phyloP scores from a whole-genome alignment of 1,140 invertebrate species.

The Hermetia illucens region DNA sequence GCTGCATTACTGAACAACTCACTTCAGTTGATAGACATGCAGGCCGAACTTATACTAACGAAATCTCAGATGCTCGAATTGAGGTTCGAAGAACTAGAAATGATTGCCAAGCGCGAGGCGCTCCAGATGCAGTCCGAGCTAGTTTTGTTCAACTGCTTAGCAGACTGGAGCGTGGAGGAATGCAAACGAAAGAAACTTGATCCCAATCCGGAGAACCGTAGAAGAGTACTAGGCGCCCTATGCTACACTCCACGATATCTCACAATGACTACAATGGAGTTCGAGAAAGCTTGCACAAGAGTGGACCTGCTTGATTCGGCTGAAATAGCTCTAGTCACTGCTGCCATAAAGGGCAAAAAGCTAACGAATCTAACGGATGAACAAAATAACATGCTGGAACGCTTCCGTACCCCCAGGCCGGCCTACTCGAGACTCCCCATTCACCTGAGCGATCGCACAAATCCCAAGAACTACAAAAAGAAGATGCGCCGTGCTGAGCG shows the following conservation, averaged over 20 bases:
- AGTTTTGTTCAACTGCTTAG: constrained; percentile 23
- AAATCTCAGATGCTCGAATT: constrained; percentile 18
- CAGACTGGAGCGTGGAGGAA: constrained; percentile 25
- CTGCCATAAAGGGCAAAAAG: constrained; percentile 26
- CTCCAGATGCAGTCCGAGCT: constrained; percentile 23
- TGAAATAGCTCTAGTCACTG: constrained; percentile 19
- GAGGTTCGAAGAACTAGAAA: constrained; percentile 28
- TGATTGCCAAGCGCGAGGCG: constrained; percentile 21
- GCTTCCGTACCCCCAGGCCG: constrained; percentile 23
- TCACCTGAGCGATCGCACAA: constrained; percentile 25
- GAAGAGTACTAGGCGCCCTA: constrained; percentile 23
- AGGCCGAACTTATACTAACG: constrained; percentile 19
- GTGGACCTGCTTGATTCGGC: constrained; percentile 20
- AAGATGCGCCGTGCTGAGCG: constrained; percentile 25
- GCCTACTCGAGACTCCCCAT: constrained; percentile 28
- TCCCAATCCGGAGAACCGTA: constrained; percentile 21
- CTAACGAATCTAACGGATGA: constrained; percentile 25
- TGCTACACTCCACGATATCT: constrained; percentile 27
- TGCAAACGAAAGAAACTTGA: constrained; percentile 23
- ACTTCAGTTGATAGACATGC: constrained; percentile 28
- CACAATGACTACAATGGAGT: constrained; percentile 18
- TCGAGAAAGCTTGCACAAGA: constrained; percentile 22
- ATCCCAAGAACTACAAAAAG: constrained; percentile 28
- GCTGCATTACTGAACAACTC: constrained; percentile 25
- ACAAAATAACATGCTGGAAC: constrained; percentile 23